Evolutionary conservation across 2,113 vertebrate genomes (phyloP).

Genomic region (Chinchilla lanigera): DNA sequence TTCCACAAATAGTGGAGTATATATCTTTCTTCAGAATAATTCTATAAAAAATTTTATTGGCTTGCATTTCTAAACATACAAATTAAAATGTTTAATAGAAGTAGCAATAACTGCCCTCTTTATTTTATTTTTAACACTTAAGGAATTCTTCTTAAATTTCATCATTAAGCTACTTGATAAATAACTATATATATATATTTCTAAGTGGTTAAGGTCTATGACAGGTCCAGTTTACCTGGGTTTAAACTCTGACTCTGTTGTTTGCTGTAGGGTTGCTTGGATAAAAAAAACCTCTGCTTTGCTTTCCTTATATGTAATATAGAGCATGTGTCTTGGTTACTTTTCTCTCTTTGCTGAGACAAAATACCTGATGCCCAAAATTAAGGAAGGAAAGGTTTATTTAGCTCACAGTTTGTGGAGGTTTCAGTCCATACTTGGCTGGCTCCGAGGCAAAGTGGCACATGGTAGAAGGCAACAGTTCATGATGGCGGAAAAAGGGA

Average conservation of each 20-base stretch:
- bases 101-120: background rate
- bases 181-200: background rate
- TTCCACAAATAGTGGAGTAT: background rate
- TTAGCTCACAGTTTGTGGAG: too few relatives aligned
- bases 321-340: background rate
- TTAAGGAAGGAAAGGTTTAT: too few relatives aligned
- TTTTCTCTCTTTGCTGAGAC: too few relatives aligned
- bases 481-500: too few relatives aligned
- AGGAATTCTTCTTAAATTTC: constrained; percentile 9
- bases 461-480: too few relatives aligned
- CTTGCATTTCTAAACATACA: constrained; percentile 18
- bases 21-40: constrained; percentile 39
- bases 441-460: too few relatives aligned
- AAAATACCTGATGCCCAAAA: too few relatives aligned
- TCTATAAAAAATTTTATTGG: constrained; percentile 12
- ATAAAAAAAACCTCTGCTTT: background rate
- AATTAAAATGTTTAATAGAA: background rate
- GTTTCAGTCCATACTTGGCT: too few relatives aligned
- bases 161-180: background rate
- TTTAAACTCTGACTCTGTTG: constrained; percentile 35
- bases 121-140: constrained; percentile 37
- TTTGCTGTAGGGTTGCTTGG: background rate
- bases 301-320: constrained; percentile 4
- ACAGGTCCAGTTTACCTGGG: background rate
- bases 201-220: background rate